Conservation (phyloP, 2,113 vertebrate genomes). For the Garra rufa region DNA sequence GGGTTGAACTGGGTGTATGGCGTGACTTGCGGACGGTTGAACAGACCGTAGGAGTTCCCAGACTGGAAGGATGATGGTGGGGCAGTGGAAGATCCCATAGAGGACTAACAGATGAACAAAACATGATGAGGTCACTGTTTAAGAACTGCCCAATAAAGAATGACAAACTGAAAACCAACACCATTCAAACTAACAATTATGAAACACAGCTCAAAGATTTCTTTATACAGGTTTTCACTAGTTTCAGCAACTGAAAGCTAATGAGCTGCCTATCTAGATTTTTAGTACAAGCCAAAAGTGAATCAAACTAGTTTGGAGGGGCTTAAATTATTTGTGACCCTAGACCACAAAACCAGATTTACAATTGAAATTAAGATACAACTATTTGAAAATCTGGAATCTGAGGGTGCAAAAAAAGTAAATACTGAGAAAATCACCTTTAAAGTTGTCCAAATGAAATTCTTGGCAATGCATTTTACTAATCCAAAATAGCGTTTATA, state of each 20-base stretch:
- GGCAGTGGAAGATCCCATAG: slow-evolving; percentile 83
- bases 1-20: slow-evolving; percentile 90
- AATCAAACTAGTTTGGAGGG: no score
- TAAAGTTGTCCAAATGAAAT: no score
- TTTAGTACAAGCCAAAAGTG: no score
- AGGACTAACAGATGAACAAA: slow-evolving; percentile 78
- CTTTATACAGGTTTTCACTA: background rate
- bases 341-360: no score
- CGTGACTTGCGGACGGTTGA: slow-evolving; percentile 87
- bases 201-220: background rate
- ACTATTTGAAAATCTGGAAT: no score
- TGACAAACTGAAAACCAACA: background rate
- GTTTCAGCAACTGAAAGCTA: background rate
- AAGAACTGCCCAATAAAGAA: background rate
- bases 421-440: no score
- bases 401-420: no score
- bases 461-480: no score
- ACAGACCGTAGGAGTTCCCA: slow-evolving; percentile 87
- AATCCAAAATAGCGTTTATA: no score
- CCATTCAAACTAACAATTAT: background rate
- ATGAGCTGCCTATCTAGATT: background rate
- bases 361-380: no score
- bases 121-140: background rate
- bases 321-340: no score
- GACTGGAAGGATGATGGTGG: slow-evolving; percentile 85